Percentiles rank a stretch among this genome's conserved stretches.
Conservation (phyloP, 2,797 vertebrate genomes). For the Catamblyrhynchus diadema region DNA sequence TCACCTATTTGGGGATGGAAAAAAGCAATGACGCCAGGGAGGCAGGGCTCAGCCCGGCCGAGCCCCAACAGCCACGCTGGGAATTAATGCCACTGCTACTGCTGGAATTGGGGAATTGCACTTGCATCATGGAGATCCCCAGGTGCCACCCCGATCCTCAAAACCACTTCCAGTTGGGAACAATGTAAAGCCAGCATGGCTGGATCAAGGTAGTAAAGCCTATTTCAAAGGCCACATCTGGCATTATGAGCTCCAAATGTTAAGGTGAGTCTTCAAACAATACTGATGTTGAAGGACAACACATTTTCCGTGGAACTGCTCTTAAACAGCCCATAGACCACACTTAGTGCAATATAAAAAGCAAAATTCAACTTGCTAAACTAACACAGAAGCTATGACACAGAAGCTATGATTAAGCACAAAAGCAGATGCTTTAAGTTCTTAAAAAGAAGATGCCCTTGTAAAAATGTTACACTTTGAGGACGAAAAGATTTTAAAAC, state of each 20-base stretch:
- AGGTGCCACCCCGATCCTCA: background rate
- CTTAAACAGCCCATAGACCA: background rate
- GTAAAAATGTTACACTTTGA: background rate
- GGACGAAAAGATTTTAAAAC: background rate
- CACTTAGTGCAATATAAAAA: background rate
- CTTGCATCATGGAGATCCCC: background rate
- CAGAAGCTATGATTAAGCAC: background rate
- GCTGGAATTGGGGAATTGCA: conserved; percentile 25
- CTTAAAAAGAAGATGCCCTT: background rate
- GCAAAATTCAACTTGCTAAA: background rate
- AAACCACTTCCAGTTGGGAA: background rate
- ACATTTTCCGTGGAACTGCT: background rate
- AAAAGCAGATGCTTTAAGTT: background rate
- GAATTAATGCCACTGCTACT: background rate
- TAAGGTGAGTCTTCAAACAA: background rate
- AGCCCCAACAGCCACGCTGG: background rate
- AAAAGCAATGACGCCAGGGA: conserved; percentile 16
- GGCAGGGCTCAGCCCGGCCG: background rate
- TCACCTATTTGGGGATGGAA: conserved; percentile 59
- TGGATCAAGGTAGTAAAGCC: background rate
- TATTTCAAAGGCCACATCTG: background rate
- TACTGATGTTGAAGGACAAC: background rate
- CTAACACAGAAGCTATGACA: background rate
- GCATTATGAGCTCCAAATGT: background rate
- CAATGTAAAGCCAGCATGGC: background rate